These are phyloP conservation scores for Phalacrocorax brasilianus DNA, from an alignment of 2,113 vertebrate species.

Conservation along the genomic window DNA sequence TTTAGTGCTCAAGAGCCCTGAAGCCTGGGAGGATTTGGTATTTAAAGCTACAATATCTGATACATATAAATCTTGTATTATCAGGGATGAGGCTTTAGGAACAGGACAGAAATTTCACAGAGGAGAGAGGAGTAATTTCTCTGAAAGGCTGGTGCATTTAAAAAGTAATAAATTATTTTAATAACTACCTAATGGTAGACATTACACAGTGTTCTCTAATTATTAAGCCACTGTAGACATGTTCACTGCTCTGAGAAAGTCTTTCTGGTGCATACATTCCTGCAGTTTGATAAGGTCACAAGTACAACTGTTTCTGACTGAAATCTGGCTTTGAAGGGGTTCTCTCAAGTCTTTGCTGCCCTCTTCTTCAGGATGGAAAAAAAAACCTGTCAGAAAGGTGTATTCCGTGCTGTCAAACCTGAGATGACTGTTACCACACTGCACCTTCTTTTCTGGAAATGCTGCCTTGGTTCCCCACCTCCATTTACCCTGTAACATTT, in stretches of 20 bases:
- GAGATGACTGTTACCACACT: not conserved
- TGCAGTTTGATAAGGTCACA: not conserved
- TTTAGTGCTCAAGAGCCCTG: not conserved
- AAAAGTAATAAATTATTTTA: conserved; percentile 44
- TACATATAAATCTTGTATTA: conserved; percentile 13
- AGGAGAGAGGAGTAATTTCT: not conserved
- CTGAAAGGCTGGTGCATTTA: not conserved
- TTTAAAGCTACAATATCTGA: not conserved
- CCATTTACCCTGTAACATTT: not conserved
- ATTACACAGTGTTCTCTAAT: conserved; percentile 18
- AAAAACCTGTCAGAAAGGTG: not conserved
- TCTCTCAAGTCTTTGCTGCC: not conserved
- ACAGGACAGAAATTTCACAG: not conserved
- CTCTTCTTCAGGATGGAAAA: not conserved
- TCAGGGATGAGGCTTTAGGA: not conserved
- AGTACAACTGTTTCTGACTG: not conserved
- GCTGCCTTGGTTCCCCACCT: not conserved
- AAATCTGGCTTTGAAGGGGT: not conserved
- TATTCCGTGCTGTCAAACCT: not conserved
- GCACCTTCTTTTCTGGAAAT: not conserved
- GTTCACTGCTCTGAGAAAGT: not conserved
- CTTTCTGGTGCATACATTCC: not conserved
- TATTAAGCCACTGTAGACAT: not conserved
- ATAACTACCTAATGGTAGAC: not conserved
- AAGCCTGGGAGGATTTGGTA: not conserved